phyloP scores from a whole-genome alignment of 2,797 vertebrate species.

The Balearica regulorum region DNA sequence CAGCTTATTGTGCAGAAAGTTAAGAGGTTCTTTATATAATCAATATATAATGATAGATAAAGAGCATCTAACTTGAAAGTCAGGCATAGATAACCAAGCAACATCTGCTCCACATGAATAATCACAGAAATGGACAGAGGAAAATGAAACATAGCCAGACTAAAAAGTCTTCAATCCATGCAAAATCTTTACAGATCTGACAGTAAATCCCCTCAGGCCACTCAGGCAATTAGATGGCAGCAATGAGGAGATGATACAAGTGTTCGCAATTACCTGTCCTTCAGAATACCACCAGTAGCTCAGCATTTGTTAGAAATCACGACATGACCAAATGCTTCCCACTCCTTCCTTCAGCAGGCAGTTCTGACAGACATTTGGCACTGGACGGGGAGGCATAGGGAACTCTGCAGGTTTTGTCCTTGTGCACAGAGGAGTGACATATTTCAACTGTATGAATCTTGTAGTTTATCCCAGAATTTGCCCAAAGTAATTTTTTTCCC shows the following conservation, averaged over 20 bases:
- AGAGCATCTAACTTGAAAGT: constrained; percentile 6
- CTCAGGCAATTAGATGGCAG: background rate
- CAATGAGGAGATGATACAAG: background rate
- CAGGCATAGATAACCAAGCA: background rate
- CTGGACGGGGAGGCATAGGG: background rate
- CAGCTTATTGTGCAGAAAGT: background rate
- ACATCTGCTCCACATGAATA: background rate
- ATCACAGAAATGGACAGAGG: background rate
- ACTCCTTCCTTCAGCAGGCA: background rate
- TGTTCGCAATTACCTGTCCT: background rate
- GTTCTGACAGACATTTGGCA: background rate
- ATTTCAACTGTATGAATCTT: background rate
- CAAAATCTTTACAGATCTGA: background rate
- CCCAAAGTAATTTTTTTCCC: background rate
- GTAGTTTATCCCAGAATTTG: background rate
- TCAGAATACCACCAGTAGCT: background rate
- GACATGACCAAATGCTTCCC: background rate
- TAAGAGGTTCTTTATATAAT: constrained; percentile 17
- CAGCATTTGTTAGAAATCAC: background rate
- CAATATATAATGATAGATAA: constrained; percentile 19
- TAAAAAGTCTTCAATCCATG: background rate
- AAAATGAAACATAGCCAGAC: background rate
- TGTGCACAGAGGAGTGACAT: background rate
- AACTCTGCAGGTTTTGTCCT: background rate
- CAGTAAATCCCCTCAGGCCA: background rate